phyloP scores from a whole-genome alignment of 1,140 invertebrate genomes.

The Anadara kagoshimensis region DNA sequence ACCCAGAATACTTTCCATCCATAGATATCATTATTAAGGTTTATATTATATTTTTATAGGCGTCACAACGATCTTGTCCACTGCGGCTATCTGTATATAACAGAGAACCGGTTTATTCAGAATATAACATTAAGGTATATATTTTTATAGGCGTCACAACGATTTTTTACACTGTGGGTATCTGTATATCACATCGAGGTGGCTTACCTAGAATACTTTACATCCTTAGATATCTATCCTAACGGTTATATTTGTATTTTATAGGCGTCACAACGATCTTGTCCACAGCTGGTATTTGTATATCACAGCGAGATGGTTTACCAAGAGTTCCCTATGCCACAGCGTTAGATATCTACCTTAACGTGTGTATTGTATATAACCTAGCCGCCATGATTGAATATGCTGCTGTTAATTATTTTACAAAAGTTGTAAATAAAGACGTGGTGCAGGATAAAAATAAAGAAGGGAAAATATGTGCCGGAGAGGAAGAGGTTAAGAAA shows the following conservation, averaged over 20 bases:
- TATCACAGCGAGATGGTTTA: conserved; percentile 77
- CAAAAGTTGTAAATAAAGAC: conserved; percentile 77
- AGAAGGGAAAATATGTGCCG: conserved; percentile 40
- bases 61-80: conserved; percentile 79
- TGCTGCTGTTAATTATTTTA: conserved; percentile 95
- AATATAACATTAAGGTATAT: conserved; percentile 80
- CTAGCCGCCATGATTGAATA: conserved; percentile 94
- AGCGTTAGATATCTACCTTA: conserved; percentile 92
- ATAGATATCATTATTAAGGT: too few species aligned
- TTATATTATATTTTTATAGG: conserved; percentile 63
- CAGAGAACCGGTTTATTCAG: conserved; percentile 77
- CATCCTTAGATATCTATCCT: too few species aligned
- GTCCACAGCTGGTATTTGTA: conserved; percentile 78
- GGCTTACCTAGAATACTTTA: too few species aligned
- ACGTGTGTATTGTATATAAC: conserved; percentile 95
- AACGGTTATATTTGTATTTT: background rate
- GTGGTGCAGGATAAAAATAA: too few species aligned
- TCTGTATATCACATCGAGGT: too few species aligned
- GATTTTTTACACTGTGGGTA: too few species aligned
- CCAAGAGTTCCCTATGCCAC: conserved; percentile 86
- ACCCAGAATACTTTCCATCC: too few species aligned
- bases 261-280: conserved; percentile 79
- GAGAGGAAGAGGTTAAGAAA: conserved; percentile 47
- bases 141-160: too few species aligned
- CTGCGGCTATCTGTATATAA: conserved; percentile 79